Base-by-base conservation (phyloP, 2,888 invertebrate species). In the Myopa testacea region DNA sequence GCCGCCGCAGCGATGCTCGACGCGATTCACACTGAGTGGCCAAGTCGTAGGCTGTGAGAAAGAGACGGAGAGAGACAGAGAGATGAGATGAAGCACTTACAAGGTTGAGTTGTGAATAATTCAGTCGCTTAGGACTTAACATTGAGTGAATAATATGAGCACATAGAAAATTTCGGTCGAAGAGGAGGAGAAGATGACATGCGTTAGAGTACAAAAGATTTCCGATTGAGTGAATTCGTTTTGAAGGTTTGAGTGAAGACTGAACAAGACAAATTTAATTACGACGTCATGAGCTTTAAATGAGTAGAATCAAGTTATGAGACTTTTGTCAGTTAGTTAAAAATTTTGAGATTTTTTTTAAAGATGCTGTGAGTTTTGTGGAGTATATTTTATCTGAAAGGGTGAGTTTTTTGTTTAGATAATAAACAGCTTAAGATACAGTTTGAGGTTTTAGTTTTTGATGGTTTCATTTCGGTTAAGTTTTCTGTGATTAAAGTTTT, bases 21-120 rank as follows among this genome's bases (percentile, higher is more conserved):
- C 94, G 91, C 67, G 93, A 93, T 77, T 94, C 94, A 86, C 94
- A 94, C 86, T 95, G 95, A 68, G 95, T 94, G 80, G 95, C 95
- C 88, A 96, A 90, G 90, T 96, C 96, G 87, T 95, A 95, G 68
- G 95, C 95, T 93, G 90, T 38, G 50, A 52, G 38, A 45, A 10
- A 19, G 6, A 40, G 37, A 19, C 6, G n/a, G 71, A 71, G 58
- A 58, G 58, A 58, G n/a, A 58, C 55, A 45, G 10, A 45, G 14
- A 7, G 26, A n/a, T 12, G 19, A 62, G n/a, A 62, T 62, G 4
- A 7, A 26, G 34, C 8, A 26, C 12, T 26, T 26, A 26, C 2
- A 26, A 26, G 26, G 26, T 26, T 26, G 26, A 26, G 26, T 26
- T 26, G 62, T 62, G 3, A 62, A 62, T 4, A 8, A 10, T 37